Base-by-base conservation (phyloP, 2,888 invertebrate species). In the Furcula furcula region DNA sequence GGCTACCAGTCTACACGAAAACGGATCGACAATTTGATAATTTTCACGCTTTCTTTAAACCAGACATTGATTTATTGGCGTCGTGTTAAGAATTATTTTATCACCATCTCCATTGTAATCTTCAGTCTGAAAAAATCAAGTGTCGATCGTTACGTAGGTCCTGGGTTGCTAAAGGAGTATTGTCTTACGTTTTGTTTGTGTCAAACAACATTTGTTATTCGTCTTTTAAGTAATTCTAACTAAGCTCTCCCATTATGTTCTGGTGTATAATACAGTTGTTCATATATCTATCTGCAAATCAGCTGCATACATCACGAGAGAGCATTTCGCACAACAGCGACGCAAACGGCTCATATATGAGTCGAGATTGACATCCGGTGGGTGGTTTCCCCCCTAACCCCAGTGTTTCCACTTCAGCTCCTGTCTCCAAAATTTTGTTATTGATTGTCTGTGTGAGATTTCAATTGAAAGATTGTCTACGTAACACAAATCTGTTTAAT, bases 321-420 rank as follows among this genome's bases (percentile, higher is more conserved):
- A 60, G 68, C 64, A n/a, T 72, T 74, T 70, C 61, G 63, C 65
- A 55, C 62, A n/a, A n/a, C n/a, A n/a, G n/a, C n/a, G 58, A 59
- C 56, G 53, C 66, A 65, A 61, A 62, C 64, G 46, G 60, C 52
- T 65, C 67, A 58, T 76, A 75, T 76, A 76, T 70, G n/a, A n/a
- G n/a, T n/a, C n/a, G n/a, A n/a, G n/a, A n/a, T n/a, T 58, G 39
- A 65, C 75, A 68, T 82, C 79, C 81, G 76, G 77, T 69, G 68
- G 63, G 71, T 60, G 67, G 64, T 50, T 43, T 53, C 67, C 68
- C 64, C 61, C 56, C 60, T 60, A 18, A 18, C 11, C 48, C 40
- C 54, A 46, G 42, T 62, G 68, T 65, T 70, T 69, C 65, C 65
- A 68, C 59, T 60, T 65, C 50, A 56, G 51, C 50, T 63, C 54